These are phyloP conservation scores for Synanceia verrucosa DNA, from an alignment of 2,797 vertebrate genomes.

Conservation along the genomic window DNA sequence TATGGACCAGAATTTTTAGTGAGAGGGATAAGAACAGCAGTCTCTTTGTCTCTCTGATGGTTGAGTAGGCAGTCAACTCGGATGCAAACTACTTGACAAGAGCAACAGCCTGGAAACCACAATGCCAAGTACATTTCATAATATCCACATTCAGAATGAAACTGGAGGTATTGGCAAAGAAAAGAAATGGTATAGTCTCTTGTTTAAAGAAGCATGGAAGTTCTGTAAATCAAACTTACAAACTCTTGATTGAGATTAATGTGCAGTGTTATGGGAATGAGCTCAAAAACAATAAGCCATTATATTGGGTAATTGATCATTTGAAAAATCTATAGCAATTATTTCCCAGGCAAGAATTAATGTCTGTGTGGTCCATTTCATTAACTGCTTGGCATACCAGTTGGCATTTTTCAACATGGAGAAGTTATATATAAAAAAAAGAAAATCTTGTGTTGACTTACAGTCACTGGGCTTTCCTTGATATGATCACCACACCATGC, in stretches of 20 bases:
- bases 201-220: constrained; percentile 10
- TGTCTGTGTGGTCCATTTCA: constrained; percentile 66
- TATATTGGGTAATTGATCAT: constrained; percentile 79
- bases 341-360: constrained; percentile 65
- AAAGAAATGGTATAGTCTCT: constrained; percentile 43
- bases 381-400: constrained; percentile 57
- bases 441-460: constrained; percentile 13
- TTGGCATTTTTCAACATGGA: constrained; percentile 43
- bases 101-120: constrained; percentile 35
- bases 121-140: constrained; percentile 32
- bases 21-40: constrained; percentile 15
- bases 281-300: constrained; percentile 79
- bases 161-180: constrained; percentile 25
- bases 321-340: constrained; percentile 73
- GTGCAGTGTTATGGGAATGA: constrained; percentile 64
- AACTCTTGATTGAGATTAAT: constrained; percentile 79
- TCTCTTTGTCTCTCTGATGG: constrained; percentile 17
- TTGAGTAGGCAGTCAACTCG: constrained; percentile 25
- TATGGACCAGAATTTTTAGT: constrained; percentile 10
- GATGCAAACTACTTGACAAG: constrained; percentile 39
- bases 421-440: constrained; percentile 46
- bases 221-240: constrained; percentile 56
- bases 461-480: neutral
- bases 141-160: constrained; percentile 40
- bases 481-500: neutral